These are phyloP conservation scores for Raja brachyura DNA, from an alignment of 2,113 vertebrate genomes.

Conservation along the genomic window DNA sequence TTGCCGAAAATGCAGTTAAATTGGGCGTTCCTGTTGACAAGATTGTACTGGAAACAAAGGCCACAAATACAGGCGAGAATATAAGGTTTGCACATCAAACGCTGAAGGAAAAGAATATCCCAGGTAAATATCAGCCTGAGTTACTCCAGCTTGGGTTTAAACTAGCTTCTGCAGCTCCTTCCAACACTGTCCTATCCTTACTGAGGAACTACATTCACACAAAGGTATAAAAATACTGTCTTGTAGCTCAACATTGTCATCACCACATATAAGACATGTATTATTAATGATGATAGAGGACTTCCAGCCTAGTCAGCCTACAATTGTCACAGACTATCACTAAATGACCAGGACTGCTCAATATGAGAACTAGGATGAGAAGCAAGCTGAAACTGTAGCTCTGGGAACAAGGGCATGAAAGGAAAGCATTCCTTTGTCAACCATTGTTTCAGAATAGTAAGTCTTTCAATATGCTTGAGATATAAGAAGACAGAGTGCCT, in stretches of 20 bases:
- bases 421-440: neutral
- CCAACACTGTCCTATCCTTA: neutral
- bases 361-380: neutral
- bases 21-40: conserved; percentile 44
- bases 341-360: neutral
- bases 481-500: neutral
- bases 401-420: neutral
- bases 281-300: too few relatives aligned
- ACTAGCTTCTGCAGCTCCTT: too few relatives aligned
- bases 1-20: conserved; percentile 43
- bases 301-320: too few relatives aligned
- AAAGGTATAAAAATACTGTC: too few relatives aligned
- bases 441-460: neutral
- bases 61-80: conserved; percentile 49
- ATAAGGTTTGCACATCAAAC: conserved; percentile 44
- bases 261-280: too few relatives aligned
- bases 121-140: conserved; percentile 40
- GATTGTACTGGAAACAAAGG: conserved; percentile 45
- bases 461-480: neutral
- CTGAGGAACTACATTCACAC: neutral
- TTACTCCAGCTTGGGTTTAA: neutral
- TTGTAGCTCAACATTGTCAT: too few relatives aligned
- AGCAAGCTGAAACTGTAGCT: neutral
- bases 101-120: conserved; percentile 40
- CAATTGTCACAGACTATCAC: neutral